Conservation (phyloP, 2,888 invertebrate genomes). For the Agrochola circellaris region DNA sequence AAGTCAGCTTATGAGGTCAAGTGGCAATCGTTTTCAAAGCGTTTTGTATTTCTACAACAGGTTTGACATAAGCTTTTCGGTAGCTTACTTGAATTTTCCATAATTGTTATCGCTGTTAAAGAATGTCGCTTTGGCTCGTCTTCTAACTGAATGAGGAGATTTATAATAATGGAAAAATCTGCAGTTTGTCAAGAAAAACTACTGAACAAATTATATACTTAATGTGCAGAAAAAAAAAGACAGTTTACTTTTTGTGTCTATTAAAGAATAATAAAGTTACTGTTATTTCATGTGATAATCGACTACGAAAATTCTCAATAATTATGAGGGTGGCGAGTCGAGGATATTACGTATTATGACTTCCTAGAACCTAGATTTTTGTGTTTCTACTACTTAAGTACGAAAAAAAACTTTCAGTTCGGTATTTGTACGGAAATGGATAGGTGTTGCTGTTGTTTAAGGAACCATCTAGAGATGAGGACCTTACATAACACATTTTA, state of each 20-base stretch:
- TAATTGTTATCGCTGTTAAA: too few species aligned
- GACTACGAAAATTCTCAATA: not conserved
- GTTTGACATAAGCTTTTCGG: too few species aligned
- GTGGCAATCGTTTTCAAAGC: too few species aligned
- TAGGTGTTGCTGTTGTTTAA: not conserved
- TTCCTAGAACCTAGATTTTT: slow-evolving; percentile 7
- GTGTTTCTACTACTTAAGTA: not conserved
- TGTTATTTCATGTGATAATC: not conserved
- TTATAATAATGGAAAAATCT: not conserved
- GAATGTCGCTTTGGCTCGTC: not conserved
- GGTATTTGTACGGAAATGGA: not conserved
- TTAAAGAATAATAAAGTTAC: not conserved
- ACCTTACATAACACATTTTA: not conserved
- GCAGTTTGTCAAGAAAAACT: not conserved
- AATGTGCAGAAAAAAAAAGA: too few species aligned
- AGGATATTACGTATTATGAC: not conserved
- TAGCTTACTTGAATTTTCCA: not conserved
- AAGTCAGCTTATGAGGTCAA: not conserved
- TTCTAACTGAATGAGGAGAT: not conserved
- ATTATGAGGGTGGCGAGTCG: not conserved
- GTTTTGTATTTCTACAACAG: not conserved
- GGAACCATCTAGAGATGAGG: not conserved
- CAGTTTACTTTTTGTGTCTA: not conserved
- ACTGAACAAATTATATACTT: not conserved
- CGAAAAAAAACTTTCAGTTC: not conserved